Evolutionary conservation across 2,888 invertebrate genomes (phyloP).

Genomic region (Drosophila anomalata): DNA sequence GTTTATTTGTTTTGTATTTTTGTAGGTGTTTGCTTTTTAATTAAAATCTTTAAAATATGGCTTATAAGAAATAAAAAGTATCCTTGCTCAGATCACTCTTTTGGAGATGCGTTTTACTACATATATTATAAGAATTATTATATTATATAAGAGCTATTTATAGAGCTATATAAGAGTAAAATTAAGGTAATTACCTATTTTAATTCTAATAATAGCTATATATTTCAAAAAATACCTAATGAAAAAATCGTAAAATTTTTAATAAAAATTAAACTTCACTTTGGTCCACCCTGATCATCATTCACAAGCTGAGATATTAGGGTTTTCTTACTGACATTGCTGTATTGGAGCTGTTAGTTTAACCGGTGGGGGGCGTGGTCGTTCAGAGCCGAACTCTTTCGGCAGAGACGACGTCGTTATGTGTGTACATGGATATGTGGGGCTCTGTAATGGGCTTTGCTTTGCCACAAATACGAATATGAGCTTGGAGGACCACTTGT

Average conservation of each 20-base stretch:
- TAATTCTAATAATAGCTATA: no score
- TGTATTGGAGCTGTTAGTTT: constrained; percentile 43
- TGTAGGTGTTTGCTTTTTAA: neutral
- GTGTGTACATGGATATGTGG: constrained; percentile 18
- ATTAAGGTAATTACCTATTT: no score
- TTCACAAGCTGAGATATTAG: constrained; percentile 5
- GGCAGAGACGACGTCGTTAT: constrained; percentile 46
- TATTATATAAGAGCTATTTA: no score
- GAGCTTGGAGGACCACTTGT: constrained; percentile 41
- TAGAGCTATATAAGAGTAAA: no score
- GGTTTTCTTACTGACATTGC: constrained; percentile 3
- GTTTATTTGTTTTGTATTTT: constrained; percentile 1
- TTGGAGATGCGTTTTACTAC: no score
- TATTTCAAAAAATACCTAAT: no score
- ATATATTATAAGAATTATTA: no score
- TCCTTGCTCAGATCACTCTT: no score
- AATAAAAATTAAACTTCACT: neutral
- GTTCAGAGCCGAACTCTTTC: constrained; percentile 37
- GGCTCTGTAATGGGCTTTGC: constrained; percentile 35
- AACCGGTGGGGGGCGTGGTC: constrained; percentile 45
- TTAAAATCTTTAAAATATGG: neutral
- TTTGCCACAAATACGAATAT: constrained; percentile 32
- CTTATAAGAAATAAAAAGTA: no score
- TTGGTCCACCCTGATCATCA: constrained; percentile 23
- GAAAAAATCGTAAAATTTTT: no score